A percentile compares a stretch with the other conserved stretches of the same genome.
Evolutionary conservation across 2,888 invertebrate genomes (phyloP).

Genomic region (Phyllotreta cruciferae): DNA sequence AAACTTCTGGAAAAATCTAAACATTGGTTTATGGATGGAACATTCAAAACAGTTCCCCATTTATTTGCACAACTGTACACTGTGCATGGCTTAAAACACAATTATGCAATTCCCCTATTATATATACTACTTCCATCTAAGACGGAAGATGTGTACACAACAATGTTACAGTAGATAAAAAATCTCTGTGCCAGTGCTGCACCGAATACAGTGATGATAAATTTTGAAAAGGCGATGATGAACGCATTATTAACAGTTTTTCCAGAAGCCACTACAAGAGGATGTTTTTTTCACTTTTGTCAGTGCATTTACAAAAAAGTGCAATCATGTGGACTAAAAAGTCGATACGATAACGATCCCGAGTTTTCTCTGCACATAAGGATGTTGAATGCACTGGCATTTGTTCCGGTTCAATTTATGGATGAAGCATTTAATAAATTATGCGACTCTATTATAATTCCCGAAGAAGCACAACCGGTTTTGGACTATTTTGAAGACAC

Average conservation of each 20-base stretch:
- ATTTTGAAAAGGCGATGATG: conserved; percentile 8
- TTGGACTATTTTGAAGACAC: conserved; percentile 23
- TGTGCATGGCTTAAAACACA: conserved; percentile 10
- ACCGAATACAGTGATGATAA: not conserved
- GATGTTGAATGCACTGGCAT: conserved; percentile 2
- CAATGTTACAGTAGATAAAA: not conserved
- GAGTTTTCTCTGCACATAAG: conserved; percentile 18
- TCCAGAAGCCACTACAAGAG: not conserved
- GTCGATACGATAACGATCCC: conserved; percentile 19
- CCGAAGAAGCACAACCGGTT: conserved; percentile 13
- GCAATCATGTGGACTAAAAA: conserved; percentile 5
- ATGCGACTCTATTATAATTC: conserved; percentile 6
- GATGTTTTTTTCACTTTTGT: conserved; percentile 9
- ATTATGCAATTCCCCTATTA: conserved; percentile 5
- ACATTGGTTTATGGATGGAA: conserved; percentile 14
- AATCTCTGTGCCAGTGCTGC: not conserved
- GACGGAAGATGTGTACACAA: not conserved
- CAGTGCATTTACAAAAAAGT: too few relatives aligned
- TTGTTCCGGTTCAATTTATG: not conserved
- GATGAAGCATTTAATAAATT: conserved; percentile 6
- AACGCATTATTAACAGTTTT: not conserved
- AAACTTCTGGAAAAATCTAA: conserved; percentile 9
- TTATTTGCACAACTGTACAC: conserved; percentile 16
- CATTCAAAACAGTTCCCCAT: conserved; percentile 16
- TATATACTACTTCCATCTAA: conserved; percentile 4